Evolutionary conservation across 2,113 vertebrate genomes (phyloP), one percentile per base, ranked within the genome.

Genomic region (Centrocercus urophasianus): DNA sequence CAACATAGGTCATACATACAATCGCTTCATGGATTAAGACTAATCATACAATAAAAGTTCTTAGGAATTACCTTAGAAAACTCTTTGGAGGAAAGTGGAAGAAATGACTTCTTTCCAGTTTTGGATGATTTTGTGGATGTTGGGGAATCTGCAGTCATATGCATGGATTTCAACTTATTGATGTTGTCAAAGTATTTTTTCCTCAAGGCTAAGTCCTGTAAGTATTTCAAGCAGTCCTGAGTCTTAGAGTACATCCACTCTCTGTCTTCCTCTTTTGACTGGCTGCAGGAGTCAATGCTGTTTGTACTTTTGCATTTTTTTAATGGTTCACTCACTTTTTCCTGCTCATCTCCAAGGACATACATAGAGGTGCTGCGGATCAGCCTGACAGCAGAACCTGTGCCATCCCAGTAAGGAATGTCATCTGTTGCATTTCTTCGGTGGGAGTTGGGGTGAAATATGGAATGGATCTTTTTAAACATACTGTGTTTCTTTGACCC

Each of bases 291-390:
- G 94, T 99, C 98, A 0, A 99, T 96, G 86, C 98, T 99, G 79
- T 96, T 94, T 13, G 98, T 98, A 91, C 99, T 99, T 86, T 98
- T 98, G 94, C 98, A 98, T 32, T 99, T 98, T 92, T 99, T 99
- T 18, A 99, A 89, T 9, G 98, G 97, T 71, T 98, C 98, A 3
- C 36, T 97, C 10, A 96, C 93, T 17, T 94, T 93, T 56, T 97
- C 98, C 8, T 95, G 97, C 30, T 97, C 98, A 67, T 97, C 97
- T 30, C 98, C 98, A 11, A 99, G 98, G 87, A 98, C 86, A 0
- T 99, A 99, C 99, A 99, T 98, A 38, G 99, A 99, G 74, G 98
- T 99, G 96, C 99, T 99, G 88, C 99, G 99, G 43, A 99, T 98
- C 95, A 99, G 92, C 79, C 98, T 97, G 47, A 99, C 98, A 0